Base-by-base conservation (phyloP, 1,140 invertebrate species). In the Argopecten irradians region DNA sequence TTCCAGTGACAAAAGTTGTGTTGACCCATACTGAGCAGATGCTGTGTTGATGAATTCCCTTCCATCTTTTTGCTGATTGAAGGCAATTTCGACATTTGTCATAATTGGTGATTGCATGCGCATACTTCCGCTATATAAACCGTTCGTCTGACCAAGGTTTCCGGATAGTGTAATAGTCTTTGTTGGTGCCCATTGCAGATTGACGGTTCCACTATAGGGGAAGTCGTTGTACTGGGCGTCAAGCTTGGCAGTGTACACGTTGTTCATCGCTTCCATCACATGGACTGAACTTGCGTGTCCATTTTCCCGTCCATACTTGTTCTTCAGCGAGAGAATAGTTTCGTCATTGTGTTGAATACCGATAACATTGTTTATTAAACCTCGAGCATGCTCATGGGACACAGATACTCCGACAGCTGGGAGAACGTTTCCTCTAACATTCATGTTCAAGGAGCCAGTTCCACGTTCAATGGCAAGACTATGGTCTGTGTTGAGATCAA, bases 401-500 rank as follows among this genome's bases (percentile, higher is more conserved):
- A 22, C 43, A 19, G 43, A 55, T 11, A 55, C 16, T 3, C 16
- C 43, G 3, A 55, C 22, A 19, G 43, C 22, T 19, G 43, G 43
- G 14, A 55, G 43, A 55, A 55, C 43, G 16, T 55, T 55, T 3
- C 43, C 43, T 8, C 2, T 8, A 19, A 55, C 3, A 3, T 55
- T 13, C 43, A 55, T 19, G 22, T 22, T 55, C 8, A 55, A 22
- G 3, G 43, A 55, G 14, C 43, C 43, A 22, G 16, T 19, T 7
- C 43, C 43, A 19, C 16, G 43, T 19, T 55, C 43, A 55, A 55
- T 19, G 43, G 82, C 43, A 19, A 90, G 41, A 32, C 82, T 85
- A 22, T 92, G 88, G 71, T 87, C 34, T 82, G 89, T 87, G 36
- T 87, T 89, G n/a, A 89, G 36, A 32, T 85, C 88, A 14, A 90